Evolutionary conservation across 2,797 vertebrate genomes (phyloP).

Genomic region (Acropternis orthonyx): DNA sequence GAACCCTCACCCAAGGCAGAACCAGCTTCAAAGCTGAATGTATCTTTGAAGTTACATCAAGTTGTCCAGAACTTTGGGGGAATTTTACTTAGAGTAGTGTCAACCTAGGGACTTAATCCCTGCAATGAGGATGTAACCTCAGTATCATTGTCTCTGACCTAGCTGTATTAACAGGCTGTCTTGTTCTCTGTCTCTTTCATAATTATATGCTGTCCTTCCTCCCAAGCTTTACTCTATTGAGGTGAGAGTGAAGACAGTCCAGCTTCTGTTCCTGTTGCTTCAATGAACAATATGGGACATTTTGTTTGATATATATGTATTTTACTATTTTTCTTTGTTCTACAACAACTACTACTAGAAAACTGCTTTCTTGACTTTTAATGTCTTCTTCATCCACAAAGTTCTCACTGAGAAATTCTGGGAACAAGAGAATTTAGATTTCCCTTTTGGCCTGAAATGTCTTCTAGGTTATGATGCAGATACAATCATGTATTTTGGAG

Average conservation of each 20-base stretch:
- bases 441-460: neutral
- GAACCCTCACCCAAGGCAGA: neutral
- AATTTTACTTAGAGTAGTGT: neutral
- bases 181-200: neutral
- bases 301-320: neutral
- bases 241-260: neutral
- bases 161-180: neutral
- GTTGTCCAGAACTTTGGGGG: neutral
- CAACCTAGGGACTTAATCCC: neutral
- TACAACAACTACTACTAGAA: neutral
- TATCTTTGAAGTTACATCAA: slow-evolving; percentile 2
- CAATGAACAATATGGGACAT: neutral
- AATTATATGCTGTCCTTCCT: neutral
- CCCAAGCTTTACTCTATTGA: neutral
- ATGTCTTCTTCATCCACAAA: neutral
- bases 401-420: neutral
- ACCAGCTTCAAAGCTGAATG: slow-evolving; percentile 13
- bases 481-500: neutral
- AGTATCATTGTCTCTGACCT: neutral
- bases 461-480: neutral
- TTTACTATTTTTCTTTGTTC: neutral
- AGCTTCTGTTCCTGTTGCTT: neutral
- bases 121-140: neutral
- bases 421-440: neutral
- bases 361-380: neutral